These are phyloP conservation scores for Phoxinus dragarum DNA, from an alignment of 2,797 vertebrate species.

Conservation along the genomic window DNA sequence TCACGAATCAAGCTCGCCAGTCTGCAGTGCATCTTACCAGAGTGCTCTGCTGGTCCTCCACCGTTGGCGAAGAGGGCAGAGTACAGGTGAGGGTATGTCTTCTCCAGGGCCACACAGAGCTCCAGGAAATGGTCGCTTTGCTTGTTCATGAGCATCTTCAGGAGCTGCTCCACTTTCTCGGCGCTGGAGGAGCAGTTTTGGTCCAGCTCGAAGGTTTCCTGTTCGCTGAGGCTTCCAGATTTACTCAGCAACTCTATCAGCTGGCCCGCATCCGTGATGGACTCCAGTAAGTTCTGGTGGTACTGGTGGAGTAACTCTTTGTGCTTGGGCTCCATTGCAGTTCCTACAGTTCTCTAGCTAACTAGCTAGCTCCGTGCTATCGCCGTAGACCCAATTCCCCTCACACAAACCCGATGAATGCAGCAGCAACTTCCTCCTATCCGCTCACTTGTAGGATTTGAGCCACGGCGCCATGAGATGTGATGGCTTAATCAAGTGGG, in stretches of 20 bases:
- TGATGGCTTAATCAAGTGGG: conserved; percentile 73
- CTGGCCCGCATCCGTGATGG: conserved; percentile 91
- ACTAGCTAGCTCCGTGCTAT: conserved; percentile 72
- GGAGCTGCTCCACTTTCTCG: conserved; percentile 92
- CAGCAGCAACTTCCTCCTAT: conserved; percentile 70
- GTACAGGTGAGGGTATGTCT: conserved; percentile 94
- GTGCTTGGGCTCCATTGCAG: conserved; percentile 94
- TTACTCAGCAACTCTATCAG: conserved; percentile 90
- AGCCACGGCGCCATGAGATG: conserved; percentile 75
- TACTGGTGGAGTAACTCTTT: conserved; percentile 95
- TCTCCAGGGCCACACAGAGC: conserved; percentile 94
- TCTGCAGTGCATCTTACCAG: conserved; percentile 73
- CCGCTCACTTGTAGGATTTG: conserved; percentile 76
- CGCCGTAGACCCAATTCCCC: conserved; percentile 66
- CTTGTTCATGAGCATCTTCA: conserved; percentile 94
- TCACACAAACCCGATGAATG: conserved; percentile 70
- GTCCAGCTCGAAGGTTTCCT: conserved; percentile 88
- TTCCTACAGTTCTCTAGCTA: conserved; percentile 79
- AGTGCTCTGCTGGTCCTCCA: conserved; percentile 82
- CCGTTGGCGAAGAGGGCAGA: conserved; percentile 89
- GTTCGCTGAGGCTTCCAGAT: conserved; percentile 87
- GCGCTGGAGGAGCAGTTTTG: conserved; percentile 84
- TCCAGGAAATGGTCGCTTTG: conserved; percentile 96
- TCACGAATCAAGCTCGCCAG: neutral
- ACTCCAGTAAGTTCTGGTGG: conserved; percentile 93